Evolutionary conservation across 2,888 invertebrate species (phyloP).

Genomic region (Temnothorax ravouxi): DNA sequence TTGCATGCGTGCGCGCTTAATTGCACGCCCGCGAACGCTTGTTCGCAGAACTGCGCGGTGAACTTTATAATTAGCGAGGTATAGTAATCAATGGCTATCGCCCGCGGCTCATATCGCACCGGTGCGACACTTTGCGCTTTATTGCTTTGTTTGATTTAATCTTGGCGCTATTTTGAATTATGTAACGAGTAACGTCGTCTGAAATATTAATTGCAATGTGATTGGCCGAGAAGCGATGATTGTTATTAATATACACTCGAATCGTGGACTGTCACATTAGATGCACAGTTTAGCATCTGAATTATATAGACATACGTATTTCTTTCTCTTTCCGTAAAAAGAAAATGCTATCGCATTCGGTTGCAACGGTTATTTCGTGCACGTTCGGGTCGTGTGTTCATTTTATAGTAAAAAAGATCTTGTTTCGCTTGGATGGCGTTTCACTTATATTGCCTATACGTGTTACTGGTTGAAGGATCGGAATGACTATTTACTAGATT

Average conservation of each 20-base stretch:
- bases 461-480: background rate
- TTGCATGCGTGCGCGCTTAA: conserved; percentile 58
- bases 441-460: conserved; percentile 1
- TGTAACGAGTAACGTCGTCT: background rate
- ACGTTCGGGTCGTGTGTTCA: background rate
- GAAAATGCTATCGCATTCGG: conserved; percentile 7
- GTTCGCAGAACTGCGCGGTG: conserved; percentile 33
- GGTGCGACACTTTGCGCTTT: conserved; percentile 13
- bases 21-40: conserved; percentile 49
- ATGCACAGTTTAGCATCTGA: background rate
- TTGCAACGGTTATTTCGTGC: conserved; percentile 4
- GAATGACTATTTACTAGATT: background rate
- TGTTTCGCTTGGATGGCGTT: conserved; percentile 23
- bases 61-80: conserved; percentile 40
- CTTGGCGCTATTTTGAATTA: conserved; percentile 40
- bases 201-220: conserved; percentile 20
- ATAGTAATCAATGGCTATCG: conserved; percentile 31
- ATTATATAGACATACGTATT: conserved; percentile 9
- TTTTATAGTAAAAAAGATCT: conserved; percentile 31
- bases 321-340: background rate
- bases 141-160: conserved; percentile 44
- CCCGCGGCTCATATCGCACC: conserved; percentile 1
- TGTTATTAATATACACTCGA: background rate
- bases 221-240: background rate
- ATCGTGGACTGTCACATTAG: conserved; percentile 15